Evolutionary conservation across 1,140 invertebrate species (phyloP), one percentile per base, ranked within the genome.

Genomic region (Bombus huntii): DNA sequence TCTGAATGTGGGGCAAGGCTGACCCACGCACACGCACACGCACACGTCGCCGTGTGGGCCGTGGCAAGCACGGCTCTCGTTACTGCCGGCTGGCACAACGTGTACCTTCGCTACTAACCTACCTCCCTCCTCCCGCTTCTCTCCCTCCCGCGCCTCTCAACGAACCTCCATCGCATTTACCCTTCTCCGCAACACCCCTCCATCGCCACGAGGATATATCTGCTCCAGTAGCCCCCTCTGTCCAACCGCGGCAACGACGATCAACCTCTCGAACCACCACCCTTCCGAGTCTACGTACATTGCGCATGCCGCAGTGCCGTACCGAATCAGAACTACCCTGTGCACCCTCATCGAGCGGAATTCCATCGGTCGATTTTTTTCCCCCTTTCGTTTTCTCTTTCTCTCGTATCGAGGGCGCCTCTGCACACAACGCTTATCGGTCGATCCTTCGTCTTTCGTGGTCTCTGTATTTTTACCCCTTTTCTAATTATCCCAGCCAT

Each of bases 41-140:
- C 79, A 72, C 79, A 86, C 57, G 37, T 47, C n/a, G 82, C 78
- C 75, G 89, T 87, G 88, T 93, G 92, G 93, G 92, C 94, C 93
- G 93, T 92, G 91, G 92, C 90, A 88, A 92, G 92, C 93, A 94
- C 93, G 93, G 93, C 94, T 90, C 89, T 93, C 90, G 91, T 93
- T 94, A 95, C 94, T 94, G 93, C 93, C 93, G 93, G 93, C 93
- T 94, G 93, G 88, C 92, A 93, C 94, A 94, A 95, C 94, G 94
- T 95, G 93, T 92, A 93, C 93, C 94, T 92, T 87, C 89, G 90
- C 93, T 94, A 95, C 94, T 94, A 93, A 93, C 91, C 88, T 87
- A 86, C 81, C 91, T 78, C 74, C 85, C 86, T 87, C 74, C 71
- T 65, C 74, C 25, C 72, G 82, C 85, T 87, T 73, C 74, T 59